Percentiles rank a stretch among this genome's conserved stretches.
These are phyloP conservation scores for Ashinkailepas kermadecensis DNA, from an alignment of 2,888 invertebrate genomes.

Conservation along the genomic window DNA sequence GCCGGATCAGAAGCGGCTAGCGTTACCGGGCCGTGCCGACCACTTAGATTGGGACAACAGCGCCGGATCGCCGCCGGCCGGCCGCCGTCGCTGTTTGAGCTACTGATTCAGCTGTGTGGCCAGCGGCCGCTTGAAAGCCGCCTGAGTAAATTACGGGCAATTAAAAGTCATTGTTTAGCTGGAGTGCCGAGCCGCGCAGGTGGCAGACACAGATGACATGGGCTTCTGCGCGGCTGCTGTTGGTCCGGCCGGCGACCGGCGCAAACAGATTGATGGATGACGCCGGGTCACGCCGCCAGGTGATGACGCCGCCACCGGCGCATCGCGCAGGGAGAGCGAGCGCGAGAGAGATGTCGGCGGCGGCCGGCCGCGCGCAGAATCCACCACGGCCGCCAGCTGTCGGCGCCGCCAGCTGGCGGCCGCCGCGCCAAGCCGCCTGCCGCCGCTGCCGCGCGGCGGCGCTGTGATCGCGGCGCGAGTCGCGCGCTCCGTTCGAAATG, in stretches of 20 bases:
- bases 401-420: neutral
- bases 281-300: neutral
- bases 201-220: constrained; percentile 7
- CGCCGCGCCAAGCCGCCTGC: neutral
- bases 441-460: neutral
- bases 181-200: neutral
- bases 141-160: constrained; percentile 16
- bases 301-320: neutral
- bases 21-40: neutral
- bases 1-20: neutral
- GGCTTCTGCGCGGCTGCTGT: neutral
- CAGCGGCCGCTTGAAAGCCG: constrained; percentile 18
- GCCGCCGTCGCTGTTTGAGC: constrained; percentile 15
- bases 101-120: constrained; percentile 19
- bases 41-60: constrained; percentile 21
- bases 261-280: constrained; percentile 16
- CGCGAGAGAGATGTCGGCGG: constrained; percentile 1
- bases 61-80: neutral
- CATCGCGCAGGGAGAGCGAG: neutral
- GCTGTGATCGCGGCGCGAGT: neutral
- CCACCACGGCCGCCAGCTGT: neutral
- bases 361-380: neutral
- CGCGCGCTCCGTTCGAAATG: too few relatives aligned
- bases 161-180: constrained; percentile 19
- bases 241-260: neutral